Conservation (phyloP, 2,888 invertebrate genomes). For the Brachyopa scutellaris region DNA sequence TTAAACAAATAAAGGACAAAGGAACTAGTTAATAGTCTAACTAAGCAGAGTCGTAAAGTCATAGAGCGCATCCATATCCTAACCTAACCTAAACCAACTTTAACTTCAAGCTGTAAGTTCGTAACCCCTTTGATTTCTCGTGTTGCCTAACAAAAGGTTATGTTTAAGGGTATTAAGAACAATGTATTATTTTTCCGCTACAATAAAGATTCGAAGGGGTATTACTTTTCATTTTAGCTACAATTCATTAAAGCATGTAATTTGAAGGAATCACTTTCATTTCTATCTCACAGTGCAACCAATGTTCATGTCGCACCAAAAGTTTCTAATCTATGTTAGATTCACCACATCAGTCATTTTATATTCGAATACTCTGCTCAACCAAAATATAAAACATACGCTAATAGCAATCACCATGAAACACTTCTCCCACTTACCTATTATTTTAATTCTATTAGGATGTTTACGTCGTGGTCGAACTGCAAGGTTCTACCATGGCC, state of each 20-base stretch:
- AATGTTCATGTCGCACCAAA: conserved; percentile 22
- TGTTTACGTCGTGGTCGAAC: conserved; percentile 92
- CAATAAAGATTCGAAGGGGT: background rate
- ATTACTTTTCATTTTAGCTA: background rate
- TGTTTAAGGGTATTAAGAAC: no score
- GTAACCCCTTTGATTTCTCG: no score
- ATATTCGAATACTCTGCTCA: background rate
- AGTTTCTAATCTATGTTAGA: background rate
- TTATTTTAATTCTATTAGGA: conserved; percentile 83
- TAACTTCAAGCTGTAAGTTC: no score
- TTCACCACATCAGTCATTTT: background rate
- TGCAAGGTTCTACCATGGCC: conserved; percentile 90
- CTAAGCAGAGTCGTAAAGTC: no score
- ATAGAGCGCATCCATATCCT: no score
- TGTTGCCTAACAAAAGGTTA: no score
- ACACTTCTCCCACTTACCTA: background rate
- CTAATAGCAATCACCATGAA: background rate
- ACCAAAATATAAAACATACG: background rate
- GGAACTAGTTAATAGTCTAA: no score
- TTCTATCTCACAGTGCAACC: conserved; percentile 1
- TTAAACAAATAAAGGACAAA: no score
- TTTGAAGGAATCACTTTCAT: background rate
- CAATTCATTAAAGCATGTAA: background rate
- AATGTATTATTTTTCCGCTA: no score
- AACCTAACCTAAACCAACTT: no score